A percentile compares a stretch with the other conserved stretches of the same genome.
These are phyloP conservation scores for Agelaius phoeniceus DNA, from an alignment of 2,113 vertebrate genomes.

Conservation along the genomic window DNA sequence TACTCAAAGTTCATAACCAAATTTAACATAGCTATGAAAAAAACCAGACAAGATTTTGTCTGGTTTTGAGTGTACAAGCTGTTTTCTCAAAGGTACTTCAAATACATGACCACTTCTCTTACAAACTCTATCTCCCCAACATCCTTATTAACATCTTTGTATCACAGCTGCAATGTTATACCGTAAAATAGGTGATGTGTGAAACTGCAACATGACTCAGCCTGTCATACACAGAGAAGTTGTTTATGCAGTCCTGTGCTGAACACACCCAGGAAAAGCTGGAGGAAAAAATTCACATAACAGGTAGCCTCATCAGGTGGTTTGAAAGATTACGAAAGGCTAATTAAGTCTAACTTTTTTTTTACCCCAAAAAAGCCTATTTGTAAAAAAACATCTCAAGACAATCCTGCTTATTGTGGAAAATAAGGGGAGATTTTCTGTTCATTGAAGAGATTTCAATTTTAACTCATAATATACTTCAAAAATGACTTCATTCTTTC, in stretches of 20 bases:
- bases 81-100: background rate
- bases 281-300: background rate
- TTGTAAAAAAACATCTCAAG: background rate
- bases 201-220: constrained; percentile 16
- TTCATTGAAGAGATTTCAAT: background rate
- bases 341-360: background rate
- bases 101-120: background rate
- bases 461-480: background rate
- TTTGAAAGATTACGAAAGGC: background rate
- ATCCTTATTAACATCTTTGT: background rate
- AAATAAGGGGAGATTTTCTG: background rate
- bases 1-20: background rate
- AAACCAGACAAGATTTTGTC: background rate
- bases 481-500: background rate
- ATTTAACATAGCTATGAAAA: background rate
- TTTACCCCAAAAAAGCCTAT: background rate
- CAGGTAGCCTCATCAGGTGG: background rate
- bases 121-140: background rate
- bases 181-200: background rate
- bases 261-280: background rate
- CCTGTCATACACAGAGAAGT: background rate
- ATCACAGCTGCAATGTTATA: background rate
- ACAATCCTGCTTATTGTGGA: background rate
- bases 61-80: background rate
- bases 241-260: background rate